Conservation (phyloP, 2,888 invertebrate genomes). For the Drosophila villosipedis region DNA sequence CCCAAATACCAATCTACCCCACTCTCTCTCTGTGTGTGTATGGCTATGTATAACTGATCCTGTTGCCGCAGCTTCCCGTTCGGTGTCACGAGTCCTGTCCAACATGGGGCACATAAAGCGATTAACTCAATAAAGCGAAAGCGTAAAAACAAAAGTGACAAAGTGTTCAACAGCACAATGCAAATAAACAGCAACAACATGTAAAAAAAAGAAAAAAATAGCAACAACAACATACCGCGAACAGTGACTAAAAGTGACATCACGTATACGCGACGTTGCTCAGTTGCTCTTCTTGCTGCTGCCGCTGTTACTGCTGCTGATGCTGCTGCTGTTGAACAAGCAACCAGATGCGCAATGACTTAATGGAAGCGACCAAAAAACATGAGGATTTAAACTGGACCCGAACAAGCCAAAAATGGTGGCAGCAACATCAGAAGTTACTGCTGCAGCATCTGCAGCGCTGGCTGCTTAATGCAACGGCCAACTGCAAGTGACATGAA, state of each 20-base stretch:
- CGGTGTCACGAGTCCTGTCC: constrained; percentile 20
- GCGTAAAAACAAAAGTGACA: constrained; percentile 75
- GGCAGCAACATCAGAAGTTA: constrained; percentile 36
- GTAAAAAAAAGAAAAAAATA: neutral
- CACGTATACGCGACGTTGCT: constrained; percentile 57
- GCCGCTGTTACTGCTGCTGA: neutral
- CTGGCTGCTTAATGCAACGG: constrained; percentile 21
- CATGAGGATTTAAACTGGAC: constrained; percentile 53
- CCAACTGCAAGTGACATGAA: constrained; percentile 48
- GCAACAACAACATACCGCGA: constrained; percentile 2
- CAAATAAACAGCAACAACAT: constrained; percentile 30
- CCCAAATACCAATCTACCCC: constrained; percentile 19
- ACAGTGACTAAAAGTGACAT: constrained; percentile 39
- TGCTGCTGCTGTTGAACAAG: neutral
- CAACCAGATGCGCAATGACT: constrained; percentile 27
- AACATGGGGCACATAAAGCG: constrained; percentile 63
- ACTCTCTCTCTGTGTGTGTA: neutral
- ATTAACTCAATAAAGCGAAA: constrained; percentile 75
- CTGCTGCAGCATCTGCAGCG: constrained; percentile 7
- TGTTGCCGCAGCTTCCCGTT: constrained; percentile 6
- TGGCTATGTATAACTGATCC: constrained; percentile 19
- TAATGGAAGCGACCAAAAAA: constrained; percentile 60
- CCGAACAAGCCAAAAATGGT: constrained; percentile 27
- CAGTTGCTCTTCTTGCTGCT: neutral
- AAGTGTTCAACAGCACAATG: constrained; percentile 60